A percentile compares a stretch with the other conserved stretches of the same genome.
Conservation (phyloP, 2,797 vertebrate genomes). For the Halcyon badia region DNA sequence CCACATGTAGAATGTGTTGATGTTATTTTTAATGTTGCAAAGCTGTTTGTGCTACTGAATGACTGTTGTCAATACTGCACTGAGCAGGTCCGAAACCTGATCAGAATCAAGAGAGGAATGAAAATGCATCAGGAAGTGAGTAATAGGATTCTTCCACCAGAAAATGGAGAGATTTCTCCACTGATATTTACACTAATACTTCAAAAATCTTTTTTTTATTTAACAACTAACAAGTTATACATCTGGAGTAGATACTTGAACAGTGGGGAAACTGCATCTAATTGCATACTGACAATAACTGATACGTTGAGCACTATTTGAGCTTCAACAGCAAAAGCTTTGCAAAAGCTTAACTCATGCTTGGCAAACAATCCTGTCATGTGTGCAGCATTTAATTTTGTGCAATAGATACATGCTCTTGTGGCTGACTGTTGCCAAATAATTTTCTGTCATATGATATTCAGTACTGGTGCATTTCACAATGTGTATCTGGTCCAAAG, state of each 20-base stretch:
- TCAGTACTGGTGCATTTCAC: not conserved
- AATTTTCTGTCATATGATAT: not conserved
- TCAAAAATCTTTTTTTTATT: conserved; percentile 16
- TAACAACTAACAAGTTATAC: conserved; percentile 63
- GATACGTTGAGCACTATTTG: not conserved
- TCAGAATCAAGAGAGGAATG: conserved; percentile 68
- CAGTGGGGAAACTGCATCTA: not conserved
- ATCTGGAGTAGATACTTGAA: not conserved
- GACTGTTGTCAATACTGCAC: conserved; percentile 69
- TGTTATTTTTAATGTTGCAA: not conserved
- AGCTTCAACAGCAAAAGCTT: not conserved
- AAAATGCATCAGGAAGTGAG: conserved; percentile 78
- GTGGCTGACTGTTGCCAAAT: not conserved
- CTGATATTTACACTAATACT: not conserved
- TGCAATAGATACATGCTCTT: rapidly evolving
- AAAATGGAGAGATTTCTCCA: not conserved
- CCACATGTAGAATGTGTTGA: not conserved
- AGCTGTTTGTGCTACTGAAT: not conserved
- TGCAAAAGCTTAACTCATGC: not conserved
- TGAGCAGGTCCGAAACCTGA: conserved; percentile 75
- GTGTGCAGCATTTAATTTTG: not conserved
- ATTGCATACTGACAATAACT: not conserved
- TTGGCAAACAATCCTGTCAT: not conserved
- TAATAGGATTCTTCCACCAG: conserved; percentile 61
- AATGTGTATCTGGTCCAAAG: not conserved